Percentiles rank a stretch among this genome's conserved stretches.
These are phyloP conservation scores for Abrostola triplasia DNA, from an alignment of 2,888 invertebrate species.

Conservation along the genomic window DNA sequence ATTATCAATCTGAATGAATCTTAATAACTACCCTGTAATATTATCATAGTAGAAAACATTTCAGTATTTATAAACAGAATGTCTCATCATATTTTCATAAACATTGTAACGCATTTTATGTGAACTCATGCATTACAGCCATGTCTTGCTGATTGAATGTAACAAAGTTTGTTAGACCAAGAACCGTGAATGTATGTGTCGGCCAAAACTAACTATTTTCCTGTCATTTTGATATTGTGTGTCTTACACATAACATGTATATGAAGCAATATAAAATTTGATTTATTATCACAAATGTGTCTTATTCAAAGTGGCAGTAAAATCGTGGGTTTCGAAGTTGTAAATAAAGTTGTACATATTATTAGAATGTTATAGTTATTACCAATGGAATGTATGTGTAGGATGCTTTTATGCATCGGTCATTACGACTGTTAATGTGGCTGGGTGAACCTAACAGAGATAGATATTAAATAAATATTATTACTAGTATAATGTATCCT, in stretches of 20 bases:
- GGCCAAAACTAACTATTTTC: conserved; percentile 55
- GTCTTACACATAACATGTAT: conserved; percentile 56
- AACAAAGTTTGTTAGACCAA: conserved; percentile 42
- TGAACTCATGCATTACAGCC: conserved; percentile 44
- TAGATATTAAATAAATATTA: conserved; percentile 52
- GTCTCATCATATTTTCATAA: conserved; percentile 44
- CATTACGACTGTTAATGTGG: conserved; percentile 70
- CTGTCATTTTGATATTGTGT: conserved; percentile 59
- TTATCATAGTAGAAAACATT: conserved; percentile 29
- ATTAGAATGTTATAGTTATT: conserved; percentile 69
- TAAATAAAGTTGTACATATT: conserved; percentile 78
- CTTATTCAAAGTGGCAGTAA: conserved; percentile 71
- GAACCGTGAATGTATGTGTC: conserved; percentile 48
- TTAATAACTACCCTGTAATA: conserved; percentile 30
- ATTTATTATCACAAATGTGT: conserved; percentile 53
- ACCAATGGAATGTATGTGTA: conserved; percentile 79
- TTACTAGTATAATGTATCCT: conserved; percentile 54
- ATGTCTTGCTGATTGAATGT: conserved; percentile 37
- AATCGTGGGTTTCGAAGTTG: conserved; percentile 71
- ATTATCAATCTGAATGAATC: conserved; percentile 44
- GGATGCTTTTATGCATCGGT: conserved; percentile 77
- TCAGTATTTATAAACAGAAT: conserved; percentile 29
- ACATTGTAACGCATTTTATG: conserved; percentile 41
- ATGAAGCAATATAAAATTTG: conserved; percentile 63
- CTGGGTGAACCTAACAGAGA: conserved; percentile 58